A percentile compares a stretch with the other conserved stretches of the same genome.
These are phyloP conservation scores for Recurvirostra avosetta DNA, from an alignment of 2,113 vertebrate species.

Conservation along the genomic window DNA sequence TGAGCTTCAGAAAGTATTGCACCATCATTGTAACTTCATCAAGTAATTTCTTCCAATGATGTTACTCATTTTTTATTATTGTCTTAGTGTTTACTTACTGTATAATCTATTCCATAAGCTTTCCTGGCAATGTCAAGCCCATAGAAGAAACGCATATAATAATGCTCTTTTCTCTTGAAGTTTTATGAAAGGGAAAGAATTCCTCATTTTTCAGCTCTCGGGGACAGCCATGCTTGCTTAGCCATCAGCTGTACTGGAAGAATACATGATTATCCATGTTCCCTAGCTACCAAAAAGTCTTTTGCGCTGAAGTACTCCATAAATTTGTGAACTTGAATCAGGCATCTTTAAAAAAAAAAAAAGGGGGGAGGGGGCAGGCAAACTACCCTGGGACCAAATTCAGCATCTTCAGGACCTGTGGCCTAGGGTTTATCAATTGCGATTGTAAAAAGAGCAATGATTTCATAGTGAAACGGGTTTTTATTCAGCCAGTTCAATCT, in stretches of 20 bases:
- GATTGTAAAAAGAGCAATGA: neutral
- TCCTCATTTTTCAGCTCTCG: neutral
- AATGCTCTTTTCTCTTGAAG: neutral
- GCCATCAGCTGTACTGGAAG: neutral
- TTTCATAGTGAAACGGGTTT: neutral
- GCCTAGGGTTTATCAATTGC: neutral
- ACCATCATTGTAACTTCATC: constrained; percentile 47
- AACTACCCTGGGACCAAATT: neutral
- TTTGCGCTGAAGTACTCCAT: too few relatives aligned
- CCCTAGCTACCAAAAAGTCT: neutral
- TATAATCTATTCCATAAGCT: neutral
- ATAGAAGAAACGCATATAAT: neutral
- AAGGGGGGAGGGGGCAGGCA: neutral
- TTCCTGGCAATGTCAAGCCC: neutral
- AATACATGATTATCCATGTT: neutral
- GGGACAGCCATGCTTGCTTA: neutral
- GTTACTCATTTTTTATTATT: neutral
- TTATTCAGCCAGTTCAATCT: neutral
- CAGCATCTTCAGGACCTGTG: neutral
- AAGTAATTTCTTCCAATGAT: constrained; percentile 36
- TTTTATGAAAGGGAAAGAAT: neutral
- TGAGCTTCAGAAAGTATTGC: constrained; percentile 60
- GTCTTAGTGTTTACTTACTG: neutral
- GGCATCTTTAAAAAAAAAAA: neutral
- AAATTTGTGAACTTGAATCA: neutral